Evolutionary conservation across 2,888 invertebrate genomes (phyloP).

Genomic region (Blastobasis adustella): DNA sequence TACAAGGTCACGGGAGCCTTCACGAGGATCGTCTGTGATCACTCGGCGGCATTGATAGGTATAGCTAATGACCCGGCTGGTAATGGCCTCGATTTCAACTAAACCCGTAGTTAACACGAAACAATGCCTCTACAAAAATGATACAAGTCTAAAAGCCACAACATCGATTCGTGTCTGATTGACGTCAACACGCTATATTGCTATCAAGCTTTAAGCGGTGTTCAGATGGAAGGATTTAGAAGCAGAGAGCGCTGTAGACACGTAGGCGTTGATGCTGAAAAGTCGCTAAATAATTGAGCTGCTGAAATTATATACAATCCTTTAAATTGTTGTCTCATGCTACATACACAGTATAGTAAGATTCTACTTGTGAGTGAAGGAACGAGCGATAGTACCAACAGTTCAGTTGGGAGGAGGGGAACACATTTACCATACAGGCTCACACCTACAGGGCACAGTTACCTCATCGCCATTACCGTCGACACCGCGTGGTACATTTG

Average conservation of each 20-base stretch:
- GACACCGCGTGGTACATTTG: conserved; percentile 97
- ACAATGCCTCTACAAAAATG: conserved; percentile 14
- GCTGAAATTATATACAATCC: conserved; percentile 23
- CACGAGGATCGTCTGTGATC: conserved; percentile 23
- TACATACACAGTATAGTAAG: conserved; percentile 20
- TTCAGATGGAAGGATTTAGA: background rate
- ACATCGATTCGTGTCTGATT: conserved; percentile 10
- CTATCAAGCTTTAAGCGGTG: conserved; percentile 1
- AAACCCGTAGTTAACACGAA: conserved; percentile 15
- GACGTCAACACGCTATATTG: conserved; percentile 2
- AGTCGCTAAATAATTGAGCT: background rate
- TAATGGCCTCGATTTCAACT: conserved; percentile 27
- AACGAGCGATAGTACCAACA: conserved; percentile 33
- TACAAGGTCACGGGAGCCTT: conserved; percentile 53
- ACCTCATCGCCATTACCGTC: conserved; percentile 94
- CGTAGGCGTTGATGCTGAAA: background rate
- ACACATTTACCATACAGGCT: conserved; percentile 46
- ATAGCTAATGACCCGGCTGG: conserved; percentile 22
- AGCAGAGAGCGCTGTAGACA: too few relatives aligned
- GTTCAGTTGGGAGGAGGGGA: conserved; percentile 18
- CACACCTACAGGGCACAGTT: conserved; percentile 73
- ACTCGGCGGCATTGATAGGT: background rate
- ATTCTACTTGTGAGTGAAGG: conserved; percentile 35
- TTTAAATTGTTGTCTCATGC: conserved; percentile 35
- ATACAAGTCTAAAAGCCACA: conserved; percentile 12